Base-by-base conservation (phyloP, 2,113 vertebrate species). In the Emydocephalus ijimae region DNA sequence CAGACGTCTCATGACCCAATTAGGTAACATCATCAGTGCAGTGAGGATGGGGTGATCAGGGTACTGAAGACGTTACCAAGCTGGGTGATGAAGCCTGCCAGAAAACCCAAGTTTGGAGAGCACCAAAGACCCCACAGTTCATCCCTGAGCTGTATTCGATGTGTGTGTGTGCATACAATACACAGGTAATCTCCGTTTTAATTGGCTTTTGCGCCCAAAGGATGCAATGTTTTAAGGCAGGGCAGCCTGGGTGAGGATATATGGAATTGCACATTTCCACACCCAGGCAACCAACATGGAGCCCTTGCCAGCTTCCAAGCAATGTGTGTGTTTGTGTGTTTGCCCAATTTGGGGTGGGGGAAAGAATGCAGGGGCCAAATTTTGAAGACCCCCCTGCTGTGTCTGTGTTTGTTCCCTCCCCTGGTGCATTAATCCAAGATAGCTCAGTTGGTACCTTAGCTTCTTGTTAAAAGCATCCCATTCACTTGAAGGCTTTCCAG, bases 181-280 rank as follows among this genome's bases (percentile, higher is more conserved):
- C 39, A 43, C 39, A 43, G 39, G 48, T 48, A 45, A 5, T 4
- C 45, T 45, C 45, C 6, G 6, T 48, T 55, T 7, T 89, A 93
- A 90, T 59, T 39, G 54, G 85, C 55, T 81, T 45, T 50, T 88
- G 88, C 0, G 0, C 90, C 43, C 6, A 55, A 34, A 6, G n/a
- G 12, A n/a, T 74, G 29, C 59, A 29, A 3, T 57, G 6, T 8
- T n/a, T 15, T 6, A 14, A 14, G 14, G n/a, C 69, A 81, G n/a
- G 69, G 69, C 34, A 39, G 6, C 15, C 34, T 39, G n/a, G 0
- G 94, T 92, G 94, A 95, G 94, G 93, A 89, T 93, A 23, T 3
- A 23, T 3, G 93, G 0, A 59, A 92, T 64, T 96, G 96, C 96
- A 96, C 96, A 88, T 91, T 88, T 34, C 48, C 48, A 48, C 48